Evolutionary conservation across 2,113 vertebrate genomes (phyloP), one percentile per base, ranked within the genome.

Genomic region (Rhizomys pruinosus): DNA sequence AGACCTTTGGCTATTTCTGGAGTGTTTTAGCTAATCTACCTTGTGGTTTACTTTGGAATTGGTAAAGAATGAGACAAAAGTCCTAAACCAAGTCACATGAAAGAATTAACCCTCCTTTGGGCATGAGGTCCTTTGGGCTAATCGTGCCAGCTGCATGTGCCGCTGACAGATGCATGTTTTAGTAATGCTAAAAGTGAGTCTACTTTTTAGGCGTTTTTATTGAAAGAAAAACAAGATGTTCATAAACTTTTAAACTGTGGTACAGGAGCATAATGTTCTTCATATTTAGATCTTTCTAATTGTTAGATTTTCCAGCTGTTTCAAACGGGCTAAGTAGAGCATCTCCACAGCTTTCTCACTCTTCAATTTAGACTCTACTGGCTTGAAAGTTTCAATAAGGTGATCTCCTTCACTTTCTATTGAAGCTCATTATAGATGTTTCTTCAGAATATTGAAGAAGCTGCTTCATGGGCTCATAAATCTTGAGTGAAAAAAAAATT

Each of bases 21-120:
- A 91, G 73, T 74, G 78, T 79, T 66, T 77, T 92, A 91, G 87
- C 59, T 87, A 68, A 93, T 96, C 80, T 89, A 73, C 79, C 69
- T 91, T 90, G 92, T 94, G 93, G 55, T 92, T 94, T 95, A 91
- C 57, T 96, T 89, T 97, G 92, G 89, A 97, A 96, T 89, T 96
- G 93, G 76, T 96, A 47, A 97, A 96, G 85, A 96, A 93, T n/a
- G 82, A 96, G 92, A 95, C 76, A 86, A 79, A 85, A 87, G 85
- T 82, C 82, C 63, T 44, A 90, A 92, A 74, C 64, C 55, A 68
- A 92, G 72, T 95, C 87, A 95, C 80, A 64, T 87, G 95, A 87
- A 94, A 97, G 71, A 84, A 61, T 77, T 64, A 93, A 74, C 71
- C 86, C 86, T 87, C 10, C 34, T 71, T 32, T 87, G 84, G 68